Percentiles rank a stretch among this genome's conserved stretches.
phyloP scores from a whole-genome alignment of 2,888 invertebrate genomes.

The Microctonus hyperodae region DNA sequence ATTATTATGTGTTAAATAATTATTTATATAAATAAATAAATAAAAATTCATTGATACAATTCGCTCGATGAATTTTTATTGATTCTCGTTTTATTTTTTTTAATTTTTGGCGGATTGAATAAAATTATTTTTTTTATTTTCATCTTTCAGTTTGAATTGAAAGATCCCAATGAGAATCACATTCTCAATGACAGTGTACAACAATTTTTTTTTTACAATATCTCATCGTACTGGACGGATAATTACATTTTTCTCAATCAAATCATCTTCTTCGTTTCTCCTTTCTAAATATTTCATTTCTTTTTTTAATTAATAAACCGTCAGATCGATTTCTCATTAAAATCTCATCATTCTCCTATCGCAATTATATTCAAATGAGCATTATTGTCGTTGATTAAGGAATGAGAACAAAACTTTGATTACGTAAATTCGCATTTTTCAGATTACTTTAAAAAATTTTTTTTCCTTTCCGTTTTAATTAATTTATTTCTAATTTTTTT shows the following conservation, averaged over 20 bases:
- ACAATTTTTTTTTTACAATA: not conserved
- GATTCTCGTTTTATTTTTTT: too few relatives aligned
- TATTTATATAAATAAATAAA: not conserved
- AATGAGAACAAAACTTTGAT: not conserved
- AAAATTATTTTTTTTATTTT: not conserved
- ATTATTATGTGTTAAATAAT: not conserved
- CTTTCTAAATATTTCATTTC: not conserved
- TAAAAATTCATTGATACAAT: not conserved
- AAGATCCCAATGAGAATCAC: not conserved
- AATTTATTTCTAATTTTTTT: not conserved
- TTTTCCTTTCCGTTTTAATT: too few relatives aligned
- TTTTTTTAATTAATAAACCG: not conserved
- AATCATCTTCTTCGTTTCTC: not conserved
- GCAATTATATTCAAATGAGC: not conserved
- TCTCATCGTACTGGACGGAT: not conserved
- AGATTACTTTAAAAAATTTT: too few relatives aligned
- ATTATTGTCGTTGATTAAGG: slow-evolving; percentile 1
- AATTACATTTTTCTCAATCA: not conserved
- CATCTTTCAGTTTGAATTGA: not conserved
- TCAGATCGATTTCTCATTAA: not conserved
- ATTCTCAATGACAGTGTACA: not conserved
- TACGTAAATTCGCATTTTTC: not conserved
- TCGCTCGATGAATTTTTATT: not conserved
- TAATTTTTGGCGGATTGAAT: not conserved
- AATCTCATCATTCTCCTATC: not conserved